These are phyloP conservation scores for Xerus inauris DNA, from an alignment of 2,113 vertebrate species.

Conservation along the genomic window DNA sequence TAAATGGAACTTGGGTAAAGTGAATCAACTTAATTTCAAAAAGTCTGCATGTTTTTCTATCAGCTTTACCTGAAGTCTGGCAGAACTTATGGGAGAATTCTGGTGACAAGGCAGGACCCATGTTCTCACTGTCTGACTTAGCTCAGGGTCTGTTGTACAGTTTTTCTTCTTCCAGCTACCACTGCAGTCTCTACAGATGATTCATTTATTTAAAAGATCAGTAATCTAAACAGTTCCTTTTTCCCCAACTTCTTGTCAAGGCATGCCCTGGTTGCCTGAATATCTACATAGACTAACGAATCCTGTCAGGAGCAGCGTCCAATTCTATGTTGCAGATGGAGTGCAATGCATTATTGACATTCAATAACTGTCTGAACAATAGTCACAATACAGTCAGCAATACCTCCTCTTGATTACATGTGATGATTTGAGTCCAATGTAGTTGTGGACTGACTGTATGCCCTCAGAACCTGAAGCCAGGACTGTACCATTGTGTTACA, in stretches of 20 bases:
- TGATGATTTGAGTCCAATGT: neutral
- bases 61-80: neutral
- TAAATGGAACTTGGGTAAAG: neutral
- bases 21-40: constrained; percentile 28
- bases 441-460: neutral
- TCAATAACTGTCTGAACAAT: neutral
- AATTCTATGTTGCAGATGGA: neutral
- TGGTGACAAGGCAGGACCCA: neutral
- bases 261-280: neutral
- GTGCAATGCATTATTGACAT: neutral
- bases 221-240: neutral
- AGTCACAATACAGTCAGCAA: neutral
- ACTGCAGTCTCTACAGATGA: neutral
- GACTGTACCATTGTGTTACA: neutral
- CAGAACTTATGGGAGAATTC: neutral
- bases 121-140: neutral
- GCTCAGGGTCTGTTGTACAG: neutral
- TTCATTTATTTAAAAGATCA: neutral
- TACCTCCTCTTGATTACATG: neutral
- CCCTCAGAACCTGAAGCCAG: neutral
- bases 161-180: neutral
- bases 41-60: neutral
- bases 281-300: no score
- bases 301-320: neutral
- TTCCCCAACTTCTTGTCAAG: neutral